Evolutionary conservation across 2,113 vertebrate species (phyloP).

Genomic region (Rhinolophus ferrumequinum): DNA sequence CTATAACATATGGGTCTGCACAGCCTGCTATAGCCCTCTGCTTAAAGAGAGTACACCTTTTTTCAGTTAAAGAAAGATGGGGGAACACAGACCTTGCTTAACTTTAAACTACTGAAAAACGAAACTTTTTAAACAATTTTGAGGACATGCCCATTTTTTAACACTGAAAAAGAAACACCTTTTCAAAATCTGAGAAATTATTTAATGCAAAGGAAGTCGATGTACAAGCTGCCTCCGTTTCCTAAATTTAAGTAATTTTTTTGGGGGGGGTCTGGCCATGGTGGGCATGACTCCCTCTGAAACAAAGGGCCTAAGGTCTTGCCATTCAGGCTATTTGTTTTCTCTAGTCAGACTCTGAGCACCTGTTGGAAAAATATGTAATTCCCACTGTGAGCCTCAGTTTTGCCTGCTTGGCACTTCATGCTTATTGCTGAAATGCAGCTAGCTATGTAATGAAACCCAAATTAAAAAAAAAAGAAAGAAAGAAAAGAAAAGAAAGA

Average conservation of each 20-base stretch:
- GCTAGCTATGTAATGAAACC: slow-evolving; percentile 71
- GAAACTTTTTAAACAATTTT: slow-evolving; percentile 2
- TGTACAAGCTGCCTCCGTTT: neutral
- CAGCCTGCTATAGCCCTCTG: neutral
- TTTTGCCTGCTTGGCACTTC: slow-evolving; percentile 61
- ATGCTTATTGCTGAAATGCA: slow-evolving; percentile 65
- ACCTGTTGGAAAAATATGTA: slow-evolving; percentile 29
- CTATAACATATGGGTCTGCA: neutral
- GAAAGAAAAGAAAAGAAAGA: no score
- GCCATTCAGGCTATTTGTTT: slow-evolving; percentile 38
- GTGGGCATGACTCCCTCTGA: neutral
- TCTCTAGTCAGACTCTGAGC: slow-evolving; percentile 35
- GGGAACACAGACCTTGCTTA: neutral
- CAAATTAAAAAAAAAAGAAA: neutral
- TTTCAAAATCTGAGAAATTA: neutral
- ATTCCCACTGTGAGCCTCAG: slow-evolving; percentile 23
- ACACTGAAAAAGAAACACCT: neutral
- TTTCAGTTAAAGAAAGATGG: slow-evolving; percentile 19
- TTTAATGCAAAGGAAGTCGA: neutral
- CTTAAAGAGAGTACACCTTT: slow-evolving; percentile 18
- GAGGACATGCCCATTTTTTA: neutral
- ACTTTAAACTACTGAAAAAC: neutral
- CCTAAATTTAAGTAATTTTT: neutral
- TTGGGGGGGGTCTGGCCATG: neutral
- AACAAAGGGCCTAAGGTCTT: neutral